Base-by-base conservation (phyloP, 2,797 vertebrate genomes). In the Dendrocincla tyrannina region DNA sequence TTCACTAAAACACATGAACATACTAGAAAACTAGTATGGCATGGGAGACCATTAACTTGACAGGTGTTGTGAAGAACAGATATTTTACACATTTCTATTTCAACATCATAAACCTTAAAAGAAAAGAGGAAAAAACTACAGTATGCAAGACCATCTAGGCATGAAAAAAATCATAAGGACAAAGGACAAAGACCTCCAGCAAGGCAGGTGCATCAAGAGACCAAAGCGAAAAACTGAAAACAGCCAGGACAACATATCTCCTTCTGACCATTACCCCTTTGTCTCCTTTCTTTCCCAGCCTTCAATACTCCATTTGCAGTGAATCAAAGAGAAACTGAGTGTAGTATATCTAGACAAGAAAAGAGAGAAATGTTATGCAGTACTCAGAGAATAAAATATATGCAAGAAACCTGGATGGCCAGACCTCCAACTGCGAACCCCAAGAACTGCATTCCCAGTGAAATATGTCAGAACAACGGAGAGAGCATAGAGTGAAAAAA, bases 381-480 rank as follows among this genome's bases (percentile, higher is more conserved):
- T 56, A 77, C 24, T 76, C 50, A 39, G 50, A 76, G n/a, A 62
- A 73, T n/a, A 88, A 41, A 92, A 86, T 46, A 60, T 35, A 56
- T 53, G 11, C 0, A 0, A 82, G 35, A 77, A 23, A 85, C 18
- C 27, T 58, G 55, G 16, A 25, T 3, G 7, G 33, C 18, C 75
- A 79, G 60, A 85, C 19, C 24, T 85, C 64, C 52, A 52, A 52
- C 64, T 37, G 25, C 19, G 59, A 77, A 76, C n/a, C 25, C n/a
- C 33, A 32, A 59, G 35, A 95, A 73, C 25, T 52, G 15, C 68
- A 85, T 59, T 73, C 35, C 16, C 50, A 23, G 44, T 73, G 78
- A 95, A 92, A 66, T 33, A 82, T 35, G 27, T 42, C 22, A 79
- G 59, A 93, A 41, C 4, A 88, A 76, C 27, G 28, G 59, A 79